phyloP scores from a whole-genome alignment of 2,797 vertebrate genomes.

The Nannoperca australis region DNA sequence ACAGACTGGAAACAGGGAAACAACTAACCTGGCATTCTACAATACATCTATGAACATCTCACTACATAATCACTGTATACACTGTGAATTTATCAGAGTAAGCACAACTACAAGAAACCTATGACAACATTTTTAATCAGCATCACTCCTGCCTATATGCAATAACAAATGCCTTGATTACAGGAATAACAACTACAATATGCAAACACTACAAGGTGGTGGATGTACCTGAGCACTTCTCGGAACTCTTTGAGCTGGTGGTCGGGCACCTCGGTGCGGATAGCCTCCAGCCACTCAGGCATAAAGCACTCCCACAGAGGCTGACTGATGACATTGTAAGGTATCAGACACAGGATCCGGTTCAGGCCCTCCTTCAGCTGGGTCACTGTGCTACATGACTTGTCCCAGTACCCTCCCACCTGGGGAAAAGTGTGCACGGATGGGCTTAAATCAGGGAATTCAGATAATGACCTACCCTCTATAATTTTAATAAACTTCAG shows the following conservation, averaged over 20 bases:
- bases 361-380: constrained; percentile 98
- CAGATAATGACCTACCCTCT: constrained; percentile 11
- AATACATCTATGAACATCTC: not conserved
- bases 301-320: constrained; percentile 98
- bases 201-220: not conserved
- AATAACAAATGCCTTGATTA: not conserved
- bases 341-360: constrained; percentile 97
- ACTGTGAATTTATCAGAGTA: not conserved
- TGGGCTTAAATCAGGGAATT: not conserved
- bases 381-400: constrained; percentile 95
- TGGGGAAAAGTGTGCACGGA: constrained; percentile 61
- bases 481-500: not conserved
- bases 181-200: not conserved
- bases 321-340: constrained; percentile 98
- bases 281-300: constrained; percentile 98
- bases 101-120: not conserved
- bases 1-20: not conserved
- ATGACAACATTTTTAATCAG: not conserved
- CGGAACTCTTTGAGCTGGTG: constrained; percentile 96
- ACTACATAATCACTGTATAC: too few species aligned
- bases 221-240: constrained; percentile 94
- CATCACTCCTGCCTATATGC: not conserved
- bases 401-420: constrained; percentile 99
- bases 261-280: constrained; percentile 96
- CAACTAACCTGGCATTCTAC: not conserved